Evolutionary conservation across 2,888 invertebrate genomes (phyloP), one percentile per base, ranked within the genome.

Genomic region (Lasioglossum figueresi): DNA sequence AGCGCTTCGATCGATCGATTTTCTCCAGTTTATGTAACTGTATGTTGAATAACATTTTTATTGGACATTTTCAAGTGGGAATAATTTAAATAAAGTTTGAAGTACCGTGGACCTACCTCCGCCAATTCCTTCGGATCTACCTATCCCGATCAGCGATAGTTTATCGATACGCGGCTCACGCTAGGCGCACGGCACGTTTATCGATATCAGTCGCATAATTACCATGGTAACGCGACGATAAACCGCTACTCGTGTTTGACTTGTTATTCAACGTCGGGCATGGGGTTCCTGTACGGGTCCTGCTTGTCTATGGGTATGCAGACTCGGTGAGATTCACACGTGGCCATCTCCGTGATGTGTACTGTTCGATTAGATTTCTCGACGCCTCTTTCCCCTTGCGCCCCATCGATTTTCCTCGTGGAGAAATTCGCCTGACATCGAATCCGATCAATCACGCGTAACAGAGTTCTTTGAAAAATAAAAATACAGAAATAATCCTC

Each of bases 161-260:
- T 34, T 73, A 84, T 78, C 82, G 79, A 37, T 80, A 83, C 52
- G 48, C 82, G 80, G 87, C 86, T 82, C 88, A 80, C 86, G 74
- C n/a, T 66, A 66, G 72, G 48, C 45, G 85, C 72, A 82, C 23
- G 79, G 63, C 83, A 84, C 84, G 84, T 89, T 89, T 91, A 90
- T 89, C 89, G 87, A 52, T 91, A 89, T 88, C 84, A 75, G 72
- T 84, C 87, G 80, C 85, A 74, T 93, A 93, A 93, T 93, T 92
- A 93, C 91, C 91, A 93, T 91, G 91, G 93, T 89, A 93, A 93
- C 91, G 87, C 79, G 34, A 88, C 86, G 93, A 93, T 93, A 93
- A 93, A 88, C 68, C 83, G 88, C 88, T 89, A 91, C 91, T 90
- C 86, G 82, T 92, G 81, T 93, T 92, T 91, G 92, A 90, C 88